These are phyloP conservation scores for Chrysotoxum bicinctum DNA, from an alignment of 2,888 invertebrate genomes.

Conservation along the genomic window DNA sequence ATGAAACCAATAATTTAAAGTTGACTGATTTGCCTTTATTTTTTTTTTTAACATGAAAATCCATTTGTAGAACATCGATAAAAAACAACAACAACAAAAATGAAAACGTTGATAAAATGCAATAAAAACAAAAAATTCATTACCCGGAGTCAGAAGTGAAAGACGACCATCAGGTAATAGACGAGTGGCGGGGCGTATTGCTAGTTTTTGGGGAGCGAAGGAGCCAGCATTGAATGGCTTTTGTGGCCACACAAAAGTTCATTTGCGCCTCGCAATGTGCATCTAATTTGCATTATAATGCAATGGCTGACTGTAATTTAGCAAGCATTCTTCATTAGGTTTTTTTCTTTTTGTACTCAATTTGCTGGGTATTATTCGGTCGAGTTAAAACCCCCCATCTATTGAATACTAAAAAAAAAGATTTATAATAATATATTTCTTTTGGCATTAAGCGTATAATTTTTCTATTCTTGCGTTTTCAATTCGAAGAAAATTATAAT, in stretches of 20 bases:
- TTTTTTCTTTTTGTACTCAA: conserved; percentile 21
- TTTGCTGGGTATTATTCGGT: conserved; percentile 34
- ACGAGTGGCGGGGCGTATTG: neutral
- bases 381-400: neutral
- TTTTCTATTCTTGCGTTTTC: conserved; percentile 19
- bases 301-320: conserved; percentile 53
- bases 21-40: conserved; percentile 29
- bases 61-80: conserved; percentile 1
- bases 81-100: neutral
- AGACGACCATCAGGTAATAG: neutral
- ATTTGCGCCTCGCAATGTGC: conserved; percentile 51
- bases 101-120: conserved; percentile 26
- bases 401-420: conserved; percentile 4
- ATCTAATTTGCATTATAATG: conserved; percentile 66
- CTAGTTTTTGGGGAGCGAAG: neutral
- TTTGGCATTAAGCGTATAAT: conserved; percentile 13
- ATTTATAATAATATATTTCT: neutral
- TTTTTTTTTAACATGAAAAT: conserved; percentile 19
- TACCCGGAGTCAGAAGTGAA: conserved; percentile 9
- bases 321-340: conserved; percentile 33
- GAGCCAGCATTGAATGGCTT: conserved; percentile 25
- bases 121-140: conserved; percentile 19
- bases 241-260: conserved; percentile 57
- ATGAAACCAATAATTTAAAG: conserved; percentile 13
- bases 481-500: neutral